Conservation (phyloP, 2,113 vertebrate species). For the Aegypius monachus region DNA sequence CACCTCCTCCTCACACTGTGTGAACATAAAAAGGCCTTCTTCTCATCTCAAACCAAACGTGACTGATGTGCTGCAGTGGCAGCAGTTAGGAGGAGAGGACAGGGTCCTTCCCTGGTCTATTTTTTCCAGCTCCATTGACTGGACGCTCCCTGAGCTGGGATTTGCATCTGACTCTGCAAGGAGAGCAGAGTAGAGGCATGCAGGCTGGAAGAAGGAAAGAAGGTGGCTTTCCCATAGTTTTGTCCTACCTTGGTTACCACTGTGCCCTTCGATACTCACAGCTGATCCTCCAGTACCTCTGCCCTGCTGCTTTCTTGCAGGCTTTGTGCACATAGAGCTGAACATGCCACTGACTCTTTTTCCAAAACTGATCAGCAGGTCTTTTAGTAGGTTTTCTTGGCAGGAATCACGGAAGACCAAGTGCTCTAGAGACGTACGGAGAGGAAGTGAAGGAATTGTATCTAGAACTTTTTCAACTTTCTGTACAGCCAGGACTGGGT, state of each 20-base stretch:
- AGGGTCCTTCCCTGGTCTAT: not conserved
- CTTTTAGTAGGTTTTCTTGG: not conserved
- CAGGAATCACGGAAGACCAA: not conserved
- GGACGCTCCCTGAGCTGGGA: not conserved
- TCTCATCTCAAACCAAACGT: not conserved
- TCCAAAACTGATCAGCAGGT: not conserved
- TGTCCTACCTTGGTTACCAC: not conserved
- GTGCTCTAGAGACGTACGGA: not conserved
- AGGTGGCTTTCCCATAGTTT: not conserved
- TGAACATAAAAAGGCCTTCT: not conserved
- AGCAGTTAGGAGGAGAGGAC: not conserved
- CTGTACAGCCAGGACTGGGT: no score
- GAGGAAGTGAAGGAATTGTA: not conserved
- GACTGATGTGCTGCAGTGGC: not conserved
- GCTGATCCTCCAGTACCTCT: not conserved
- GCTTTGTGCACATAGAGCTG: not conserved
- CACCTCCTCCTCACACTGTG: not conserved
- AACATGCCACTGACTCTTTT: not conserved
- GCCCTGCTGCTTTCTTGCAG: not conserved
- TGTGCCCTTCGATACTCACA: rapidly evolving
- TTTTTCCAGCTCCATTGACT: not conserved
- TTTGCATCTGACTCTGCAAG: not conserved
- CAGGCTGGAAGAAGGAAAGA: not conserved
- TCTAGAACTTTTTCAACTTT: not conserved
- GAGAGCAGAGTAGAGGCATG: not conserved